Evolutionary conservation across 2,888 invertebrate species (phyloP), one percentile per base, ranked within the genome.

Genomic region (Phaedon cochleariae): DNA sequence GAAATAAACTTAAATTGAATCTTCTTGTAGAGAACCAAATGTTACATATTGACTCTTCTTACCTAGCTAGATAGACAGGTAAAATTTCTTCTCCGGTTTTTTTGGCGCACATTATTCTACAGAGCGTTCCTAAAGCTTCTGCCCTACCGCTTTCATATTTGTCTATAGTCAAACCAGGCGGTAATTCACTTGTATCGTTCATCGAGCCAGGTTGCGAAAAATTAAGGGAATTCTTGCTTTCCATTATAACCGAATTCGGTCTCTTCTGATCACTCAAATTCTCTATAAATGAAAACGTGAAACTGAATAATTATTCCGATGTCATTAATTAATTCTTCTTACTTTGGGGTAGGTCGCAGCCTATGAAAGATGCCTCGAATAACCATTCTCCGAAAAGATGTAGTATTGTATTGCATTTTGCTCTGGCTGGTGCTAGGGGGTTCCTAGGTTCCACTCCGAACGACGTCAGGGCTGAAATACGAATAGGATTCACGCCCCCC

Each of bases 381-480:
- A 98, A 85, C 98, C 98, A 98, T 79, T 95, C 94, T 1, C 98
- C 97, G 83, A 97, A 97, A 72, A 98, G 86, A 83, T 98, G 97
- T 64, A 98, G 87, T 81, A 98, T 93, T 70, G 97, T 97, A 84
- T 98, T 97, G 77, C 96, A 96, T 80, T 94, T 94, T 18, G 97
- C 96, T 62, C 97, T 88, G 26, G 90, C 87, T 17, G 90, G 88
- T 0, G 94, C 91, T 70, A 94, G 84, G 0, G 92, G 90, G 15
- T 73, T 75, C 60, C 79, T 79, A 31, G 78, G 75, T 71, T 83
- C 82, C 60, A 83, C 82, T 3, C 87, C 87, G 66, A 90, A 83
- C 1, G 78, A 79, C 7, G 87, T 85, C 71, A 89, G 85, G 64
- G 90, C 92, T 92, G 78, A n/a, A 80, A 79, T 41, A n/a, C 15